phyloP scores from a whole-genome alignment of 2,888 invertebrate genomes.

The Conops quadrifasciatus region DNA sequence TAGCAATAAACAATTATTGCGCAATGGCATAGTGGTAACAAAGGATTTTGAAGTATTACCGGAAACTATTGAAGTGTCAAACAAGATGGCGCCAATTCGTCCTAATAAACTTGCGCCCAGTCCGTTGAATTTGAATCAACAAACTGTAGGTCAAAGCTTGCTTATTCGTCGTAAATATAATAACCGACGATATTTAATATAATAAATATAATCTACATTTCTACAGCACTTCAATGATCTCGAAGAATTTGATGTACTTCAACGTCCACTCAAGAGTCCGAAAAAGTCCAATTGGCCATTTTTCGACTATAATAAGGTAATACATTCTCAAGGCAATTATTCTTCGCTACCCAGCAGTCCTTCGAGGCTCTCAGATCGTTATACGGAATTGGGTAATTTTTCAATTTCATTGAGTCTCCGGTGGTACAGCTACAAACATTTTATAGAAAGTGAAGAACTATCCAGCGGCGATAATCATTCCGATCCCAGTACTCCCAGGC shows the following conservation, averaged over 20 bases:
- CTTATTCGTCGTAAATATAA: neutral
- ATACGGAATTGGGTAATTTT: slow-evolving; percentile 72
- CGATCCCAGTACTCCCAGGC: slow-evolving; percentile 64
- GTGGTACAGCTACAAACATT: too few relatives aligned
- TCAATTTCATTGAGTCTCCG: too few relatives aligned
- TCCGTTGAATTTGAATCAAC: slow-evolving; percentile 59
- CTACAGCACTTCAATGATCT: slow-evolving; percentile 56
- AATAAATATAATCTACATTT: too few relatives aligned
- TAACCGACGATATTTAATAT: neutral
- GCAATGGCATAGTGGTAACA: too few relatives aligned
- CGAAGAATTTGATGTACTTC: slow-evolving; percentile 61
- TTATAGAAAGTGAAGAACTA: slow-evolving; percentile 63
- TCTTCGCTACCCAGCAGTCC: slow-evolving; percentile 76
- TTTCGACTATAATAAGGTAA: slow-evolving; percentile 70
- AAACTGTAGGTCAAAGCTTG: slow-evolving; percentile 44
- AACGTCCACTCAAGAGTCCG: slow-evolving; percentile 64
- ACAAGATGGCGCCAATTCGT: slow-evolving; percentile 51
- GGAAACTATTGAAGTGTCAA: slow-evolving; percentile 61
- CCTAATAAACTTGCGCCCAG: slow-evolving; percentile 59
- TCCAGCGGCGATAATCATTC: slow-evolving; percentile 66
- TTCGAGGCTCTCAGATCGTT: slow-evolving; percentile 73
- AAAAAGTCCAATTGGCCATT: slow-evolving; percentile 58
- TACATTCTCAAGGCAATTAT: slow-evolving; percentile 62
- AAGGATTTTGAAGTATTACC: slow-evolving; percentile 64
- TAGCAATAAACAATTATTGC: too few relatives aligned